Evolutionary conservation across 35 echinoderm and acorn worm genomes (phyloP), one percentile per base, ranked within the genome.

Genomic region (Chiridota heheva): DNA sequence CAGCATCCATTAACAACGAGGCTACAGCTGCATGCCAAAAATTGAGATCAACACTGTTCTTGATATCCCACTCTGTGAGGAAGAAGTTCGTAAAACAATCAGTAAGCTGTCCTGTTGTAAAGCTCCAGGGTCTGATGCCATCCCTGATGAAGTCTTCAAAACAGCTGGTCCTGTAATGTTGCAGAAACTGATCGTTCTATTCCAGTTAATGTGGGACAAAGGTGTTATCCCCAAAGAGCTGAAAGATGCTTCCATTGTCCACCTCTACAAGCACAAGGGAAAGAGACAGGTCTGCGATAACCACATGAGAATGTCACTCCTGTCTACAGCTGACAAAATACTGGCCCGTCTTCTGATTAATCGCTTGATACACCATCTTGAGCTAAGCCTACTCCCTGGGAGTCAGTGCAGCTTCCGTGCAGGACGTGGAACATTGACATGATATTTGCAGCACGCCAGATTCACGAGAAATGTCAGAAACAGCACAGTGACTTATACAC

Each of bases 121-220:
- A 72, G 69, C 69, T 42, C 69, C 69, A 8, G 42, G 69, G 15
- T 42, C 42, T 42, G 84, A 87, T 44, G 56, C 40, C 53, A 87
- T 87, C 6, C 72, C 73, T 40, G 84, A 71, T 16, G 84, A 78
- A 39, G 51, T 87, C n/a, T 78, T 48, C 73, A 87, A 87, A 67
- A 58, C 29, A 7, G 71, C 72, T n/a, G 72, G 72, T 60, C n/a
- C 15, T 32, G 10, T 2, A 17, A 32, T 78, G 2, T 67, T 34
- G 16, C 18, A 44, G 59, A 63, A 74, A 20, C 43, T 87, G 10
- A 60, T 55, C 36, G 20, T 67, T 20, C 84, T 87, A 5, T 80
- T 87, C 42, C 18, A 49, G 58, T 7, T 53, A 5, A 87, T 87
- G 45, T 80, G 74, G 84, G n/a, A 69, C 0, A 25, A 87, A 30